Evolutionary conservation across 2,888 invertebrate genomes (phyloP).

Genomic region (Loripinus fragilis): DNA sequence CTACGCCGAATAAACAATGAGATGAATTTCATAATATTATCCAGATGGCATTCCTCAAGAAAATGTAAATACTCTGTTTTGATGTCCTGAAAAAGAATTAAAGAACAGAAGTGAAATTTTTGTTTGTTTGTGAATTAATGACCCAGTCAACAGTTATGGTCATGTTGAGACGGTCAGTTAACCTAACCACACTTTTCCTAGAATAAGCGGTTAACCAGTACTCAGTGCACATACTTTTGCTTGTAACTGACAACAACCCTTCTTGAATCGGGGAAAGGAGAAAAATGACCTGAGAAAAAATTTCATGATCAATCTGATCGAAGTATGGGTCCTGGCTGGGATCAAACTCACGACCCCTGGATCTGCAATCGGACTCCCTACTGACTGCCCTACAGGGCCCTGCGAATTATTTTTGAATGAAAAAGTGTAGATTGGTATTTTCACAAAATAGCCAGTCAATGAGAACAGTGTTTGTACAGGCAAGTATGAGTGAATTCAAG

Average conservation of each 20-base stretch:
- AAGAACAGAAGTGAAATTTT: not conserved
- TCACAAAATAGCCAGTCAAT: not conserved
- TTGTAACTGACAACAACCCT: too few species aligned
- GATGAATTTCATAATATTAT: conserved; percentile 42
- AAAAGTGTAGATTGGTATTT: not conserved
- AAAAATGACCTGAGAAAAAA: too few species aligned
- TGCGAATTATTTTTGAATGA: not conserved
- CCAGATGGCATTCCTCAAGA: conserved; percentile 34
- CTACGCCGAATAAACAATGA: conserved; percentile 39
- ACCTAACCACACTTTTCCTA: too few species aligned
- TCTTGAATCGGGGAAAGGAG: too few species aligned
- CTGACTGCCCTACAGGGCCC: too few species aligned
- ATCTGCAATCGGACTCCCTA: too few species aligned
- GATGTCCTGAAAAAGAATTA: conserved; percentile 33
- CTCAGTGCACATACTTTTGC: too few species aligned
- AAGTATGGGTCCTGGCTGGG: not conserved
- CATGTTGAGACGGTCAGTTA: too few species aligned
- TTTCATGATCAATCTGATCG: not conserved
- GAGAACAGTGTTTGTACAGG: too few species aligned
- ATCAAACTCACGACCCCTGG: too few species aligned
- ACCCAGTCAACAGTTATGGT: too few species aligned
- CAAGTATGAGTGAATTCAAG: not conserved
- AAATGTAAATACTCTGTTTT: conserved; percentile 37
- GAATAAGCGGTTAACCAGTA: too few species aligned
- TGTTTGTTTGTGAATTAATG: not conserved